Conservation (phyloP, 53 echinoderm and acorn worm genomes). For the Apostichopus leukothele region DNA sequence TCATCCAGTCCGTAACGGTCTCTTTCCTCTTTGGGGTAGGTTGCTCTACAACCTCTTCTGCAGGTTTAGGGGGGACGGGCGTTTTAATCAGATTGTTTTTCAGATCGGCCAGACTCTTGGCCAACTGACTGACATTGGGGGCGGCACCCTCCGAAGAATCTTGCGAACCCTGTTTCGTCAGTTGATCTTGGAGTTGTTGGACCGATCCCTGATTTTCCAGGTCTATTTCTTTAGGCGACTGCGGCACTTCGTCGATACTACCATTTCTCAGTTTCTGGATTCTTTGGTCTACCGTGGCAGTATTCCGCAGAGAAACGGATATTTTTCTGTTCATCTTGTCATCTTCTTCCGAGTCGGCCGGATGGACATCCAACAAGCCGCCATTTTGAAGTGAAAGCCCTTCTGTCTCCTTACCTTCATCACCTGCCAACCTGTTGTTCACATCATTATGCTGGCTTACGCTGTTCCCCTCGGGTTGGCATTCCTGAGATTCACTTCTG, state of each 20-base stretch:
- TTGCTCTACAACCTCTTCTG: constrained; percentile 12
- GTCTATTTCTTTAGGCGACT: constrained; percentile 6
- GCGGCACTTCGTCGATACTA: not conserved
- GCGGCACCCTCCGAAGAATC: constrained; percentile 38
- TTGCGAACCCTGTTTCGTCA: constrained; percentile 57
- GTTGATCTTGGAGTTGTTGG: constrained; percentile 73
- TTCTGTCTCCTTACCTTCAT: not conserved
- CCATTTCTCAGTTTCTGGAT: constrained; percentile 2
- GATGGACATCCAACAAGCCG: not conserved
- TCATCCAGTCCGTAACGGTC: constrained; percentile 51
- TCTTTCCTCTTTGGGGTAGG: constrained; percentile 55
- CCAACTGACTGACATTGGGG: constrained; percentile 69
- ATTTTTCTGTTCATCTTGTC: not conserved
- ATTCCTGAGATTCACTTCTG: not conserved
- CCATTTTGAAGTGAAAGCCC: constrained; percentile 29
- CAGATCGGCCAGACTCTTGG: constrained; percentile 56
- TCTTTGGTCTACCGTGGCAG: not conserved
- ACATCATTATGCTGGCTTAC: not conserved
- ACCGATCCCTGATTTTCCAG: constrained; percentile 67
- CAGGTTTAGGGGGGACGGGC: constrained; percentile 41
- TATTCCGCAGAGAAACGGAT: constrained; percentile 17
- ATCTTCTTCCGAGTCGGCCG: not conserved
- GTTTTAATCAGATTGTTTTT: constrained; percentile 63
- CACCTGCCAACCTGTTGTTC: not conserved
- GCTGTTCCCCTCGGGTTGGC: not conserved